phyloP scores from a whole-genome alignment of 2,113 vertebrate genomes.

The Bubo blakistoni region DNA sequence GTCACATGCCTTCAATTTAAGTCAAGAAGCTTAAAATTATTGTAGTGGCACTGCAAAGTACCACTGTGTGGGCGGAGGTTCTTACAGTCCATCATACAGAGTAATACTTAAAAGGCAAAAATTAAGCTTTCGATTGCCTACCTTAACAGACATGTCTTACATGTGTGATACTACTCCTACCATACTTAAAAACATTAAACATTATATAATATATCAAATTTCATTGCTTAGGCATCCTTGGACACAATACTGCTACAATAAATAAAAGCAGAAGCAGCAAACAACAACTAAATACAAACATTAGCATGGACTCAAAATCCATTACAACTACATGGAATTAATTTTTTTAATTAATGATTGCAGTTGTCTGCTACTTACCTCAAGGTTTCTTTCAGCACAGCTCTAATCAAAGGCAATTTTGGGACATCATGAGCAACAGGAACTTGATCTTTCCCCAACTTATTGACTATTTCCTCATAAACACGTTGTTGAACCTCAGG shows the following conservation, averaged over 20 bases:
- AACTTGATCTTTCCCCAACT: slow-evolving; percentile 72
- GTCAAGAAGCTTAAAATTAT: background rate
- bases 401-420: slow-evolving; percentile 82
- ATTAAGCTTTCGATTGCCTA: background rate
- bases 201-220: background rate
- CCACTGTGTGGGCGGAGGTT: background rate
- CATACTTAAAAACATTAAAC: background rate
- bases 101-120: background rate
- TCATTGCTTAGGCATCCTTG: background rate
- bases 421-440: slow-evolving; percentile 79
- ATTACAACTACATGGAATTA: background rate
- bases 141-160: background rate
- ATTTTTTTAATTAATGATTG: background rate
- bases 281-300: background rate
- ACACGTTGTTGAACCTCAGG: slow-evolving; percentile 81
- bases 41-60: background rate
- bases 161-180: background rate
- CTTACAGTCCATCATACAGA: background rate
- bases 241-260: background rate
- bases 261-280: background rate
- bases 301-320: background rate
- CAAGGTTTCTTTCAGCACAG: slow-evolving; percentile 90
- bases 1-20: background rate
- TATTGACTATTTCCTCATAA: slow-evolving; percentile 76
- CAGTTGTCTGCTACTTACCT: slow-evolving; percentile 69